Evolutionary conservation across 1,140 invertebrate species (phyloP).

Genomic region (Pristionchus pacificus): DNA sequence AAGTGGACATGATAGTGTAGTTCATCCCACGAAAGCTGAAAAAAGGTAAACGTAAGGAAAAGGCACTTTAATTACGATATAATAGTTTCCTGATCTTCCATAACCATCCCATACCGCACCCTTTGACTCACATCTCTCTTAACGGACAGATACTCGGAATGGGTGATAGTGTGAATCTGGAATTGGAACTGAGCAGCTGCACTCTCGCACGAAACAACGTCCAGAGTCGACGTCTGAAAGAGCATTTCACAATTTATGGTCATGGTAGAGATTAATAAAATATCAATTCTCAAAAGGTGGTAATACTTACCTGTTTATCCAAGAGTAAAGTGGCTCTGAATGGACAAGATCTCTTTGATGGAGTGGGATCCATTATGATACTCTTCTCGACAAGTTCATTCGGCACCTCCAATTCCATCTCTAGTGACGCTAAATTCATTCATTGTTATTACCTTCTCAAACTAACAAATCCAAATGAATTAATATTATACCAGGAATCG

Average conservation of each 20-base stretch:
- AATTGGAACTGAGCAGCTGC: conserved; percentile 33
- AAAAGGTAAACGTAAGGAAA: too few relatives aligned
- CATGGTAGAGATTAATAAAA: neutral
- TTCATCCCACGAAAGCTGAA: too few relatives aligned
- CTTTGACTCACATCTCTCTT: conserved; percentile 22
- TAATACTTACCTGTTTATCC: conserved; percentile 34
- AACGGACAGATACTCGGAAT: conserved; percentile 37
- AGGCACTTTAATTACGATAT: too few relatives aligned
- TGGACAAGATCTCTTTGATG: conserved; percentile 44
- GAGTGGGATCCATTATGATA: conserved; percentile 34
- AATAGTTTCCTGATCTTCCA: too few relatives aligned
- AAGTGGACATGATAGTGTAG: neutral
- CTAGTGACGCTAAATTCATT: neutral
- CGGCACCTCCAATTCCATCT: conserved; percentile 38
- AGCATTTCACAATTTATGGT: neutral
- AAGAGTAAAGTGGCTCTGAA: conserved; percentile 39
- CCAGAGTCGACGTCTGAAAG: conserved; percentile 29
- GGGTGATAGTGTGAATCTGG: conserved; percentile 38
- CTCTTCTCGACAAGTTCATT: conserved; percentile 29
- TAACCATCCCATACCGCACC: too few relatives aligned
- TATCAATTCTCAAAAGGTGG: neutral
- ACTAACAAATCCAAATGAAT: neutral
- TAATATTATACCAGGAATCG: conserved; percentile 21
- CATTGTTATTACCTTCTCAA: too few relatives aligned
- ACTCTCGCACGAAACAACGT: conserved; percentile 35